These are phyloP conservation scores for Physella acuta DNA, from an alignment of 1,140 invertebrate genomes.

Conservation along the genomic window DNA sequence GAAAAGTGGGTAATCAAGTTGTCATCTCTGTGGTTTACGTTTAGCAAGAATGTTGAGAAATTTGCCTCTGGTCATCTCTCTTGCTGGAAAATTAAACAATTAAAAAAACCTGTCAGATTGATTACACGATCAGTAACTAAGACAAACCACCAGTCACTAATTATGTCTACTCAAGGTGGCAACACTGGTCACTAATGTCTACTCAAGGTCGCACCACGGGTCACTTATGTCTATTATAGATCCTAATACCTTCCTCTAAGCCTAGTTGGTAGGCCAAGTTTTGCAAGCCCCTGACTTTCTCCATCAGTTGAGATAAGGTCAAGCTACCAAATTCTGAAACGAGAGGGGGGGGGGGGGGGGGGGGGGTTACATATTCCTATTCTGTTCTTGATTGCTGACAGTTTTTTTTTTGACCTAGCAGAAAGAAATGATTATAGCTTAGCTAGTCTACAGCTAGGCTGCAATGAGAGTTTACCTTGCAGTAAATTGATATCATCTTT, in stretches of 20 bases:
- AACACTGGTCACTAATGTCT: no score
- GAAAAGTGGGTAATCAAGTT: no score
- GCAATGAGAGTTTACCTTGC: slow-evolving; percentile 64
- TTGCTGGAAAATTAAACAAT: no score
- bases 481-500: slow-evolving; percentile 72
- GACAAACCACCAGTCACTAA: no score
- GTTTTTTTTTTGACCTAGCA: background rate
- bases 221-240: background rate
- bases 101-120: no score
- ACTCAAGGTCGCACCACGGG: background rate
- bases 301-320: slow-evolving; percentile 76
- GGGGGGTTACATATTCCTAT: no score
- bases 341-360: no score
- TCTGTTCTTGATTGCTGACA: background rate
- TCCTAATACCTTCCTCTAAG: slow-evolving; percentile 72
- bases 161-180: no score
- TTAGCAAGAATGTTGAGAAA: slow-evolving; percentile 78
- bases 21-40: slow-evolving; percentile 31
- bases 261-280: slow-evolving; percentile 91
- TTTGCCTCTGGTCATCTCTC: slow-evolving; percentile 94
- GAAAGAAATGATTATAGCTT: background rate
- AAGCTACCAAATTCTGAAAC: slow-evolving; percentile 76
- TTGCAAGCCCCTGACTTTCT: slow-evolving; percentile 89
- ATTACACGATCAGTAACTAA: no score
- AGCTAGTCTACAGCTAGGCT: no score